Conservation (phyloP, 2,113 vertebrate genomes). For the Serilophus lunatus region DNA sequence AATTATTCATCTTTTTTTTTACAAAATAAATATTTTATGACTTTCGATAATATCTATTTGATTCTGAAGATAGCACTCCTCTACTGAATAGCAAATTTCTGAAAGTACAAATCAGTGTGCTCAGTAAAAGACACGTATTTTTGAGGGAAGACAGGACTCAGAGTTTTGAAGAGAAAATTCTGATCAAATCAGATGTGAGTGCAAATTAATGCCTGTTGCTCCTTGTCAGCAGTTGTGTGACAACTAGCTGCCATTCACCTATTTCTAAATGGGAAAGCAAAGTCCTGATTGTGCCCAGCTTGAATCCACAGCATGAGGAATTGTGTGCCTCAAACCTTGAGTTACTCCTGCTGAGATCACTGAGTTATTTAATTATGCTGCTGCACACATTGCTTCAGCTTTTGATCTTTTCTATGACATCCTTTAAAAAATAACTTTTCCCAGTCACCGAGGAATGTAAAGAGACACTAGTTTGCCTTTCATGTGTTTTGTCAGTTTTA, state of each 20-base stretch:
- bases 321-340: background rate
- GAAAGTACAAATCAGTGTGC: background rate
- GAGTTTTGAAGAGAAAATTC: background rate
- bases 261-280: background rate
- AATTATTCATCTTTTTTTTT: background rate
- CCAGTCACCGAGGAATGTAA: background rate
- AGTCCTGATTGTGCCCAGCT: background rate
- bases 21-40: background rate
- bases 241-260: background rate
- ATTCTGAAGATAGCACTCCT: background rate
- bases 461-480: background rate
- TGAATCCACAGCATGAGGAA: background rate
- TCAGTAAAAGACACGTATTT: background rate
- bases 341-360: background rate
- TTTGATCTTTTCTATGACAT: background rate
- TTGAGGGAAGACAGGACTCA: background rate
- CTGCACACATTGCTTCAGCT: background rate
- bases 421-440: background rate
- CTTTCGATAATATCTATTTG: background rate
- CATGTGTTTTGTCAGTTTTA: background rate
- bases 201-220: background rate
- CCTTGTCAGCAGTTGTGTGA: background rate
- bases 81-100: background rate
- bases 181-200: background rate
- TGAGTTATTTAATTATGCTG: background rate